Conservation (phyloP, 2,888 invertebrate species). For the Noctua janthina region DNA sequence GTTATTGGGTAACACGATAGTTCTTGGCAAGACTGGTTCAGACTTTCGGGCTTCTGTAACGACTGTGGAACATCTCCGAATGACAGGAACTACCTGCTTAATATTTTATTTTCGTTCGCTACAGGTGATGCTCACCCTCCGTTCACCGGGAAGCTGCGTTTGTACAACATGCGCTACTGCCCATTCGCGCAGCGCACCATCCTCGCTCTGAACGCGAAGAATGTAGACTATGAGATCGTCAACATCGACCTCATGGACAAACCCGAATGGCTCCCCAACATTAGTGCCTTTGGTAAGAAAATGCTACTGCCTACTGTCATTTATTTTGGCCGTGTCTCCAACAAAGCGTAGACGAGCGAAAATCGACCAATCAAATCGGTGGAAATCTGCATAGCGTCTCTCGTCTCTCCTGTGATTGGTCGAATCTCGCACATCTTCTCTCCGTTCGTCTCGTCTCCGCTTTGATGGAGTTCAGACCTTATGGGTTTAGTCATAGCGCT, state of each 20-base stretch:
- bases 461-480: background rate
- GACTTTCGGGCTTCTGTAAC: background rate
- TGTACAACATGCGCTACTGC: constrained; percentile 96
- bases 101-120: background rate
- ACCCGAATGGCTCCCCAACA: constrained; percentile 95
- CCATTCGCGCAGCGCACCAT: constrained; percentile 95
- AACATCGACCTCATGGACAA: constrained; percentile 93
- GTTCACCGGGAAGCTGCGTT: constrained; percentile 92
- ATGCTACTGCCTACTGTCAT: background rate
- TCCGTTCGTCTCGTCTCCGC: background rate
- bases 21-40: background rate
- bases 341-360: background rate
- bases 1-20: background rate
- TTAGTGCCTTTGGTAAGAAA: constrained; percentile 89
- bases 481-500: background rate
- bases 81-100: background rate
- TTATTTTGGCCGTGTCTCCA: background rate
- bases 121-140: constrained; percentile 92
- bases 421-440: background rate
- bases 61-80: background rate
- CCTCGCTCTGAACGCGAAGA: constrained; percentile 94
- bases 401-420: background rate
- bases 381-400: background rate
- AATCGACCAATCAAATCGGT: background rate
- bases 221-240: constrained; percentile 94